Evolutionary conservation across 2,113 vertebrate species (phyloP).

Genomic region (Trochalopteron elliotii): DNA sequence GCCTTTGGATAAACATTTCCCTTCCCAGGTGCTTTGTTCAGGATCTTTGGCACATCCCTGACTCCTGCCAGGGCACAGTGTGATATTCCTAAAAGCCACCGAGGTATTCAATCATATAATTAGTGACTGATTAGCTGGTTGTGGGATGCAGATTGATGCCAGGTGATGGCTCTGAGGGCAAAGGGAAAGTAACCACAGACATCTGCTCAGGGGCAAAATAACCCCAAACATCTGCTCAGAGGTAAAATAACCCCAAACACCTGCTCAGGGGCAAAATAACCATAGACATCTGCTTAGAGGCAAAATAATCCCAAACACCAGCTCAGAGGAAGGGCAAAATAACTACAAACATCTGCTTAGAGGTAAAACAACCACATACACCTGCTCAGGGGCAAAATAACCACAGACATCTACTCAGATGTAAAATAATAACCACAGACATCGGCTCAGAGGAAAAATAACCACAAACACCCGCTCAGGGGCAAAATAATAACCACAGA

Average conservation of each 20-base stretch:
- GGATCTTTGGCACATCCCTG: background rate
- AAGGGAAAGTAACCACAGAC: background rate
- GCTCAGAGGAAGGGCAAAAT: no score
- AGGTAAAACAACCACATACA: background rate
- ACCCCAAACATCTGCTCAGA: background rate
- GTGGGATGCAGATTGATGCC: background rate
- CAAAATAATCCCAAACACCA: background rate
- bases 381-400: background rate
- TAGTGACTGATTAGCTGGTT: background rate
- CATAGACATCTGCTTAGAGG: background rate
- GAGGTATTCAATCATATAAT: background rate
- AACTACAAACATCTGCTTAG: background rate
- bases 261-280: background rate
- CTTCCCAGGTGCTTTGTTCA: background rate
- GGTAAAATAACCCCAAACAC: background rate
- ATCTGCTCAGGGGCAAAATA: background rate
- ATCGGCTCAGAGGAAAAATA: background rate
- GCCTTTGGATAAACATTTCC: background rate
- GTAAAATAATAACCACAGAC: rapidly evolving
- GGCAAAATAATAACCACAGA: background rate
- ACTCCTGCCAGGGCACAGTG: background rate
- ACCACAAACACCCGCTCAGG: background rate
- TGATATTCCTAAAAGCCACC: background rate
- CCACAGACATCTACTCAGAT: background rate
- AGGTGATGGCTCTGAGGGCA: background rate